Evolutionary conservation across 2,888 invertebrate species (phyloP).

Genomic region (Vandiemenella viatica): DNA sequence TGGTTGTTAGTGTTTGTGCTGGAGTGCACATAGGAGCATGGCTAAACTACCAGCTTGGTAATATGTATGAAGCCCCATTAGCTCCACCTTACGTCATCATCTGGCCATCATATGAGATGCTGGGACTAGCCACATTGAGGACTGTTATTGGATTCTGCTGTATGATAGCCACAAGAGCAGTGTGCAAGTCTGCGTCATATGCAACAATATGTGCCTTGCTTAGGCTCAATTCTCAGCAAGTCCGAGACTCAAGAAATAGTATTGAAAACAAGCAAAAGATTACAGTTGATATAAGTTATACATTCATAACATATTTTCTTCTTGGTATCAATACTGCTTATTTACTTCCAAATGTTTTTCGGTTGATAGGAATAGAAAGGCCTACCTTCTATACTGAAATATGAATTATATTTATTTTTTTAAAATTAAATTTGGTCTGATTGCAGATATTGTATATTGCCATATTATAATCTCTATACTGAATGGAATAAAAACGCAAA

Average conservation of each 20-base stretch:
- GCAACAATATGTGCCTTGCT: constrained; percentile 53
- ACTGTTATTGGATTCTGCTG: constrained; percentile 62
- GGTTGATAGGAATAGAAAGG: constrained; percentile 58
- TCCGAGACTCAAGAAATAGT: constrained; percentile 47
- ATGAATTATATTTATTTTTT: too few species aligned
- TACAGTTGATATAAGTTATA: constrained; percentile 68
- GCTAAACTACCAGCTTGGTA: constrained; percentile 68
- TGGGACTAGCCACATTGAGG: constrained; percentile 44
- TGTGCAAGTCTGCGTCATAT: constrained; percentile 54
- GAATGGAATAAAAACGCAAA: too few species aligned
- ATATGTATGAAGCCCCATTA: constrained; percentile 39
- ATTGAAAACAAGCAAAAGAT: constrained; percentile 43
- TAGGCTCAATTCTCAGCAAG: constrained; percentile 46
- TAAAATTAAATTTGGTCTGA: too few species aligned
- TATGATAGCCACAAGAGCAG: constrained; percentile 48
- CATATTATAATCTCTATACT: too few species aligned
- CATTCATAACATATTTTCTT: constrained; percentile 64
- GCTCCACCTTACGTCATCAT: constrained; percentile 60
- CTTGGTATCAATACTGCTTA: constrained; percentile 68
- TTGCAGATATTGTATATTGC: too few species aligned
- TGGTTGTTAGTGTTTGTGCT: constrained; percentile 67
- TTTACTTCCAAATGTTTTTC: constrained; percentile 62
- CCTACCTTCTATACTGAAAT: constrained; percentile 77
- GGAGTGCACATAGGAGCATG: constrained; percentile 69
- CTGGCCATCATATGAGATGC: constrained; percentile 62